Evolutionary conservation across 1,140 invertebrate species (phyloP).

Genomic region (Hypothenemus hampei): DNA sequence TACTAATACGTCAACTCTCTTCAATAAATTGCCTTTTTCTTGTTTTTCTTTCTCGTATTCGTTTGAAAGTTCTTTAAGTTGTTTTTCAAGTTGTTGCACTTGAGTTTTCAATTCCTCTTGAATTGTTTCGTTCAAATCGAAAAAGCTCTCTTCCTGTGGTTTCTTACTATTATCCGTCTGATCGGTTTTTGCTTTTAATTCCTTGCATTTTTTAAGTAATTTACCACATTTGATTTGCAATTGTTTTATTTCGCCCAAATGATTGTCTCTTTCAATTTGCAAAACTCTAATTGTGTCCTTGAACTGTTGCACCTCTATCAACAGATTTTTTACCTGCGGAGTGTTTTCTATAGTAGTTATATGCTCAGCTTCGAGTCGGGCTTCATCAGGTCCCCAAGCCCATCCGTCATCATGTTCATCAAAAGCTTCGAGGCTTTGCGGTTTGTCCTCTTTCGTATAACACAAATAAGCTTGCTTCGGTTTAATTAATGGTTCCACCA

Average conservation of each 20-base stretch:
- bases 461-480: constrained; percentile 22
- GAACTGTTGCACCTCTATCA: constrained; percentile 45
- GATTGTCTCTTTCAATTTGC: constrained; percentile 47
- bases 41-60: constrained; percentile 54
- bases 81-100: constrained; percentile 59
- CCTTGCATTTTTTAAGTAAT: constrained; percentile 68
- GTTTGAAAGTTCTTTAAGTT: constrained; percentile 53
- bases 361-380: constrained; percentile 44
- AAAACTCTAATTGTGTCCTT: constrained; percentile 50
- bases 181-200: constrained; percentile 63
- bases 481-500: constrained; percentile 13
- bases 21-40: constrained; percentile 62
- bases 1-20: constrained; percentile 68
- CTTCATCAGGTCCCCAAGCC: constrained; percentile 54
- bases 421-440: constrained; percentile 39
- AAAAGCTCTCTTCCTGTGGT: constrained; percentile 46
- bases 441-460: constrained; percentile 34
- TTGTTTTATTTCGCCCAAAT: constrained; percentile 55
- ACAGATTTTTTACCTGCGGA: constrained; percentile 27
- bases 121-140: constrained; percentile 66
- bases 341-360: constrained; percentile 32
- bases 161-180: constrained; percentile 54
- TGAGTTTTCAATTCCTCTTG: constrained; percentile 69
- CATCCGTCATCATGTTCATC: constrained; percentile 51
- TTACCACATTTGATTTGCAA: constrained; percentile 62